Base-by-base conservation (phyloP, 2,888 invertebrate species). In the Melitaea athalia region DNA sequence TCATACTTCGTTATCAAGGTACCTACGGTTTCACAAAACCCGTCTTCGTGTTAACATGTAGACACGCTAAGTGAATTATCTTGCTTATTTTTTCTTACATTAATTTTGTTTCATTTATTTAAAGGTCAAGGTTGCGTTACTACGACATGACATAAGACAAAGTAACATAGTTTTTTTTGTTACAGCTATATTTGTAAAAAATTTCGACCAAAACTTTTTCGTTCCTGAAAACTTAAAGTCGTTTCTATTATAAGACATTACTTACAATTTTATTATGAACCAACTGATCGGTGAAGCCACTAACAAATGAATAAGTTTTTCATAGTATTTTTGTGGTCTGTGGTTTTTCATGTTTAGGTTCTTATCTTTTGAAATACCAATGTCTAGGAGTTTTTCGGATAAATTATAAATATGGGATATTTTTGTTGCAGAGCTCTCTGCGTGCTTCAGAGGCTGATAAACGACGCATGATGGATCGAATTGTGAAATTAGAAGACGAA, bases 401-500 rank as follows among this genome's bases (percentile, higher is more conserved):
- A 38, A 38, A 38, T 38, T 8, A 7, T 5, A 5, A 38, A 38
- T 38, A 8, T 2, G 5, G 4, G 24, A 24, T 24, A 24, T 43
- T 45, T 45, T 84, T 84, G 83, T 87, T 85, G 74, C 90, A 96
- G 95, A 94, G 94, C 79, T 94, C 95, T 78, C 89, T 95, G 69
- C 95, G 95, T 78, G 89, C 95, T 80, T 92, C 94, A 67, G 93
- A 94, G 71, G 85, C 93, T 17, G 95, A 96, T 80, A 94, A 94
- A 81, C 94, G 94, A 75, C 94, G 95, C 74, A 94, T 94, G 82
- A 94, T 94, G 86, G 95, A 95, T 81, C 94, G 95, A 45, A 93
- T 96, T 60, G 85, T 88, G 43, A 95, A 95, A 81, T 85, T 96
- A 63, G 96, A 96, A 81, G 95, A 95, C 70, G 95, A 96, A 79